These are phyloP conservation scores for Suillia variegata DNA, from an alignment of 2,888 invertebrate genomes.

Conservation along the genomic window DNA sequence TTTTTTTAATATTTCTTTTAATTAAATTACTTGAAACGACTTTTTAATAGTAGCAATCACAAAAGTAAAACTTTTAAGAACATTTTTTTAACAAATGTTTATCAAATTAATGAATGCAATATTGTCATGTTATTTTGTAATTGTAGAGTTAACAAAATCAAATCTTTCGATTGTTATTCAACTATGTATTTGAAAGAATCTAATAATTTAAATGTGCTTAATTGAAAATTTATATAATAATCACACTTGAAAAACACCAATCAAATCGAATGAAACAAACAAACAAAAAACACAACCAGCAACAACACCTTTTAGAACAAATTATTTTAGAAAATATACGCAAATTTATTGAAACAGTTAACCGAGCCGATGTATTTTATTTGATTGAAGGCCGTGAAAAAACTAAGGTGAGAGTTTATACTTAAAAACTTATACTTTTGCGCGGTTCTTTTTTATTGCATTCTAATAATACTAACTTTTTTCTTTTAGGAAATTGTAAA, in stretches of 20 bases:
- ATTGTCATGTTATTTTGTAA: background rate
- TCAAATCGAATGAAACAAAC: background rate
- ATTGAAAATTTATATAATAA: background rate
- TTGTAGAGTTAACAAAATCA: background rate
- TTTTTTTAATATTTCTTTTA: background rate
- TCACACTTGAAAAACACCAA: background rate
- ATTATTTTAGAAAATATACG: conserved; percentile 18
- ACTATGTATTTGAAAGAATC: background rate
- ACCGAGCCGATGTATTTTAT: background rate
- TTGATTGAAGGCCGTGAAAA: no score
- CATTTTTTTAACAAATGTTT: background rate
- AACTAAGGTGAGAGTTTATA: no score
- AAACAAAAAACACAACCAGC: conserved; percentile 8
- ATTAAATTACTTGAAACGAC: no score
- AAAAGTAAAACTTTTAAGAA: background rate
- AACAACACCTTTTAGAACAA: conserved; percentile 15
- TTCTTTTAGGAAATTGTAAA: no score
- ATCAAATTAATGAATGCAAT: background rate
- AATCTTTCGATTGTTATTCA: background rate
- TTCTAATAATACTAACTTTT: no score
- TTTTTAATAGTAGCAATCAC: no score
- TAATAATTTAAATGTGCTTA: background rate
- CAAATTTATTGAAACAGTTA: conserved; percentile 11
- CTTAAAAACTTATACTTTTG: no score
- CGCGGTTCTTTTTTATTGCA: background rate